Evolutionary conservation across 2,113 vertebrate genomes (phyloP).

Genomic region (Conger conger): DNA sequence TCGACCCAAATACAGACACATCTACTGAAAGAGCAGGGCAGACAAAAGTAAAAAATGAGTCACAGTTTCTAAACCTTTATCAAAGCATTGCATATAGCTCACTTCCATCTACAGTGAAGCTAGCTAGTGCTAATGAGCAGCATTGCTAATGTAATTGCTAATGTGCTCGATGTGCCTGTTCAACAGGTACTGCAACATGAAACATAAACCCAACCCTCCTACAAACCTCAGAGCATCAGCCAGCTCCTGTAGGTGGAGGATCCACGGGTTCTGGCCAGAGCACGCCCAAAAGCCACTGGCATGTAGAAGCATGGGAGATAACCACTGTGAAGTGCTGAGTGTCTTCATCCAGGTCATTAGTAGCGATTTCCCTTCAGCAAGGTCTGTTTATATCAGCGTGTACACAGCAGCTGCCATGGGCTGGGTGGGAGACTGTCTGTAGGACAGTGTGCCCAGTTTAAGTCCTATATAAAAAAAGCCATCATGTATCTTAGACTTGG

Average conservation of each 20-base stretch:
- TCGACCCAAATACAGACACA: background rate
- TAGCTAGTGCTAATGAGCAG: background rate
- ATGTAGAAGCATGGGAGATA: background rate
- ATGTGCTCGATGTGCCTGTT: background rate
- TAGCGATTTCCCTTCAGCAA: background rate
- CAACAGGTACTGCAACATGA: background rate
- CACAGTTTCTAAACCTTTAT: background rate
- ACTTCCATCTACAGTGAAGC: background rate
- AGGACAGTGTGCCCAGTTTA: background rate
- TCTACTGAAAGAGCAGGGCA: background rate
- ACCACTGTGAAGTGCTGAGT: background rate
- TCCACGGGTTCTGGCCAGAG: background rate
- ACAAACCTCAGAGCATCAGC: background rate
- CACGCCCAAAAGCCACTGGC: background rate
- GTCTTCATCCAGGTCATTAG: background rate
- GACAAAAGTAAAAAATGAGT: background rate
- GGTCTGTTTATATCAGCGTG: background rate
- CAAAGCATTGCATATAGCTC: background rate
- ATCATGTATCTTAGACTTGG: background rate
- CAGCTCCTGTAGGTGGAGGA: background rate
- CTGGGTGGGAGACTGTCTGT: background rate
- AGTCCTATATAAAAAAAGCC: background rate
- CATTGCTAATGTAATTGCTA: background rate
- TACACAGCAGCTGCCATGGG: background rate
- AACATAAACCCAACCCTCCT: background rate